Base-by-base conservation (phyloP, 2,888 invertebrate genomes). In the Aricia artaxerxes region DNA sequence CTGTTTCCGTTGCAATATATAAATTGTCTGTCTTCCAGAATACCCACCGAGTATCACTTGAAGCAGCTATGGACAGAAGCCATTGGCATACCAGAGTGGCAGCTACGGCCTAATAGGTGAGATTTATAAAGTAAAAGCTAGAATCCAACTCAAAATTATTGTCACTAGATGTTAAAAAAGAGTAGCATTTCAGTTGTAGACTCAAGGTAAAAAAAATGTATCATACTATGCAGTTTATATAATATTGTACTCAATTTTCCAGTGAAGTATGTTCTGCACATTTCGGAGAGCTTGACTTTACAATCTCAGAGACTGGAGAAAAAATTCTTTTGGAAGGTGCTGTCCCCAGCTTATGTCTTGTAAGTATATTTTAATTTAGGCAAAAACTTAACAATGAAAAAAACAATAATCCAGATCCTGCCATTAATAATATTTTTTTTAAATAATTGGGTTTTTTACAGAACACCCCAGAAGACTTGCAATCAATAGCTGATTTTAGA, bases 61-160 rank as follows among this genome's bases (percentile, higher is more conserved):
- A 76, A 57, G 35, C 76, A 76, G 35, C 16, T 57, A 76, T 76
- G 76, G 76, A 57, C 6, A 2, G 76, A 76, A 76, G 76, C 76
- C 31, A 76, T 76, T 38, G 76, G 76, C 6, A 76, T 76, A 57
- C 49, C 76, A 7, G 76, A 76, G 35, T 76, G 76, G 76, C 76
- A 76, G 31, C 53, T 76, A n/a, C 31, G 57, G 16, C 35, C 76
- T 57, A 76, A 57, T 35, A 76, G 76, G 76, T 76, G 16, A 35
- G 16, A 53, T 49, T 31, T 49, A 5, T 24, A 61, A 24, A 61
- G 24, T 61, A n/a, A 61, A 61, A 24, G 7, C 7, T 24, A 61
- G 7, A 61, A 61, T 7, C 6, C 61, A 24, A 11, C 9, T 49
- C 49, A 49, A 49, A 49, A 49, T 49, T 1, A 44, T 44, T 49